Evolutionary conservation across 2,797 vertebrate genomes (phyloP), one percentile per base, ranked within the genome.

Genomic region (Smutsia temminckii): DNA sequence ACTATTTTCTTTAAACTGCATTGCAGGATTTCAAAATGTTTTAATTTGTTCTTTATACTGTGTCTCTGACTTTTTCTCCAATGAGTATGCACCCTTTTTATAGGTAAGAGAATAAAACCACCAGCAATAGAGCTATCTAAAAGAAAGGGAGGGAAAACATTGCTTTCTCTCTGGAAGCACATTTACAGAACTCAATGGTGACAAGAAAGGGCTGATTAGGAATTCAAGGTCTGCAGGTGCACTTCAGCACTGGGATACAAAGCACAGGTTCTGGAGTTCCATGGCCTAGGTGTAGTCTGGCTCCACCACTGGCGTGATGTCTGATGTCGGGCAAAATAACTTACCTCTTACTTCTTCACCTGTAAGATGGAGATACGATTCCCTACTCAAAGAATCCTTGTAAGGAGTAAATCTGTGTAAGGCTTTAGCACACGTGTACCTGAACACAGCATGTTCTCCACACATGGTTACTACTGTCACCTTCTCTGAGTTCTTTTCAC

Each of bases 21-120:
- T n/a, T 46, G 13, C n/a, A 79, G 6, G 16, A 40, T 81, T 89
- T 89, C 46, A 42, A 77, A 10, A 63, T 16, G 4, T 81, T 64
- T 75, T 37, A 40, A 27, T 51, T 75, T 91, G 93, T 86, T 85
- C 42, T 68, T 63, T 68, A 32, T 32, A 20, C 34, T 69, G 64
- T 74, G 40, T 86, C 91, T 69, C 40, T 86, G n/a, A 91, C 17
- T 29, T 83, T 87, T 94, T 90, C 40, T 77, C 32, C 61, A 81
- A 53, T 61, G 23, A 68, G 4, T 23, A 84, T 1, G 6, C 7
- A 49, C 71, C 37, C 89, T 9, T 72, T 89, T 89, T 72, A 79
- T 51, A 94, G 34, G 16, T 85, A 80, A 85, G 29, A 75, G 55
- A 86, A 81, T 72, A 93, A 88, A 95, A 46, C 18, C 78, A 40